These are phyloP conservation scores for Platyscapa corneri DNA, from an alignment of 1,140 invertebrate genomes.

Conservation along the genomic window DNA sequence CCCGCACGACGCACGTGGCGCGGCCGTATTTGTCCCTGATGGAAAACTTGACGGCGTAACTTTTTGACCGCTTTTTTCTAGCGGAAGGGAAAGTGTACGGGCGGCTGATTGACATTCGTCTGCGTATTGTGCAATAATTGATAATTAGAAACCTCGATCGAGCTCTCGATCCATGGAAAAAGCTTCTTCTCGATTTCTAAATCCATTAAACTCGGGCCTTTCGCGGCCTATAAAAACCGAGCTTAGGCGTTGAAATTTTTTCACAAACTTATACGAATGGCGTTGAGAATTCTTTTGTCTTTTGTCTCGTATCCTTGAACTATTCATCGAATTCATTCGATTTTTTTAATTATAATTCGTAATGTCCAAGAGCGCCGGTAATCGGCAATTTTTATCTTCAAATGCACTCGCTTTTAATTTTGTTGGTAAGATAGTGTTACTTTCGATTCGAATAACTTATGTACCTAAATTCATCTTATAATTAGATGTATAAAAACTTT, in stretches of 20 bases:
- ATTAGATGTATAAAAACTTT: background rate
- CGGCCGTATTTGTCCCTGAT: background rate
- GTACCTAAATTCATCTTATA: background rate
- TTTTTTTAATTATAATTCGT: slow-evolving; percentile 31
- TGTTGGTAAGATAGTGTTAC: background rate
- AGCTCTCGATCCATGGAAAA: background rate
- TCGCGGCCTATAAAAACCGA: background rate
- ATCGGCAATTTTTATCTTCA: slow-evolving; percentile 12
- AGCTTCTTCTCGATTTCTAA: background rate
- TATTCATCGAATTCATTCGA: slow-evolving; percentile 25
- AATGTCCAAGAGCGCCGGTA: background rate
- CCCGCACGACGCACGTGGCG: background rate
- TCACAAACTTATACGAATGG: background rate
- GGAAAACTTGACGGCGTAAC: background rate
- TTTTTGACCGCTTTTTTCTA: slow-evolving; percentile 4
- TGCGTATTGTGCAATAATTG: slow-evolving; percentile 16
- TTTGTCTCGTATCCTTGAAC: slow-evolving; percentile 39
- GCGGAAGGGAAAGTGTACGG: slow-evolving; percentile 17
- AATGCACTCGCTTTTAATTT: background rate
- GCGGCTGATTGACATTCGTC: background rate
- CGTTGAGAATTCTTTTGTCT: background rate
- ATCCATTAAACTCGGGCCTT: background rate
- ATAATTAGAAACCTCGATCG: background rate
- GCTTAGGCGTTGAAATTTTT: background rate
- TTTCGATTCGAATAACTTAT: background rate